phyloP scores from a whole-genome alignment of 2,113 vertebrate species.

The Oenanthe melanoleuca region DNA sequence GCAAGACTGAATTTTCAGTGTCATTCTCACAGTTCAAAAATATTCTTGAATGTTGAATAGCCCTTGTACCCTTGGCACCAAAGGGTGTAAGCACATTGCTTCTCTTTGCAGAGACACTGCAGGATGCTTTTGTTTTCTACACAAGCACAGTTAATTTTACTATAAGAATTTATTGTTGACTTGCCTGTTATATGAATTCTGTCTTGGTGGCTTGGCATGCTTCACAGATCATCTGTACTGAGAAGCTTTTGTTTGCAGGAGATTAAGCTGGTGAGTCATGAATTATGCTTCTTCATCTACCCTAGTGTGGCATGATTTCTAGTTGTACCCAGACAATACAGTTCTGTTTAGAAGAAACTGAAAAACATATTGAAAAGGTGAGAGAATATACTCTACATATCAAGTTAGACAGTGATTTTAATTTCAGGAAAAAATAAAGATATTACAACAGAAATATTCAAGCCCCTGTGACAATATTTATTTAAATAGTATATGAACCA shows the following conservation, averaged over 20 bases:
- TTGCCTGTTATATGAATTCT: conserved; percentile 18
- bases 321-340: conserved; percentile 41
- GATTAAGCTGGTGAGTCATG: conserved; percentile 32
- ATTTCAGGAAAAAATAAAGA: not conserved
- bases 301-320: conserved; percentile 37
- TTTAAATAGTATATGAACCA: conserved; percentile 13
- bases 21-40: not conserved
- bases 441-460: not conserved
- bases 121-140: not conserved
- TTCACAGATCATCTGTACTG: conserved; percentile 1
- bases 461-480: not conserved
- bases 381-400: conserved; percentile 21
- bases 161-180: conserved; percentile 23
- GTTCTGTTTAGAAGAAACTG: conserved; percentile 2
- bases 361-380: conserved; percentile 28
- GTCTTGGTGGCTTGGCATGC: not conserved
- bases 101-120: not conserved
- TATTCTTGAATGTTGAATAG: not conserved
- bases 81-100: not conserved
- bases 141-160: not conserved
- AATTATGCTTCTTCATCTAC: conserved; percentile 53
- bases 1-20: not conserved
- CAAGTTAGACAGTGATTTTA: not conserved
- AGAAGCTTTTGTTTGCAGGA: conserved; percentile 2
- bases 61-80: not conserved